Percentiles rank a stretch among this genome's conserved stretches.
phyloP scores from a whole-genome alignment of 1,140 invertebrate genomes.

The Aphelinus atriplicis region DNA sequence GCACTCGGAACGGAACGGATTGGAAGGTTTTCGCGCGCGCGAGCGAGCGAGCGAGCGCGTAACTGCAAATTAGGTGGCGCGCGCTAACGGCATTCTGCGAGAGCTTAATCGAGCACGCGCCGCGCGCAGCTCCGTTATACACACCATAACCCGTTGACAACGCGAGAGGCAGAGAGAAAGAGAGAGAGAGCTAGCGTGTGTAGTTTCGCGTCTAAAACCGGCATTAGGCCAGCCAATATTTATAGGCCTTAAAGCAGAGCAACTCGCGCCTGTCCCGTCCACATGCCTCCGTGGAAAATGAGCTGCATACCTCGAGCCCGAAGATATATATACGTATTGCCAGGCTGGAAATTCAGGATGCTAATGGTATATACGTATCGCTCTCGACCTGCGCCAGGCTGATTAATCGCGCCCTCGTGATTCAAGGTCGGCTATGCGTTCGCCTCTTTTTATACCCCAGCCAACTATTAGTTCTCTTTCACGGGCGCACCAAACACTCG shows the following conservation, averaged over 20 bases:
- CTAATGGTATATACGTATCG: too few relatives aligned
- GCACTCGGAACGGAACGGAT: too few relatives aligned
- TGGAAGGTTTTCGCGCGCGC: neutral
- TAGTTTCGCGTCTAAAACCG: constrained; percentile 17
- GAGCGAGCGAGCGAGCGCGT: neutral
- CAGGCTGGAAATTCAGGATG: too few relatives aligned
- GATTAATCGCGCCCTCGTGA: too few relatives aligned
- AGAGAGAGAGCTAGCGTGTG: too few relatives aligned
- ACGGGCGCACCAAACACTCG: too few relatives aligned
- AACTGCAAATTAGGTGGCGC: too few relatives aligned
- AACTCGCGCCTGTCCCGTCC: neutral
- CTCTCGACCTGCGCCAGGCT: too few relatives aligned
- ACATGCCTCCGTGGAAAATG: constrained; percentile 9
- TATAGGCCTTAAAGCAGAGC: constrained; percentile 20
- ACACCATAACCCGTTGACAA: neutral
- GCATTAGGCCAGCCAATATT: constrained; percentile 23
- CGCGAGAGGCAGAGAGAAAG: too few relatives aligned
- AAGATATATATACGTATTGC: neutral
- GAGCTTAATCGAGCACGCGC: constrained; percentile 21
- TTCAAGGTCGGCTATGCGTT: too few relatives aligned
- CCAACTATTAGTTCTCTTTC: too few relatives aligned
- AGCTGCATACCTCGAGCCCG: neutral
- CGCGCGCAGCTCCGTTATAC: constrained; percentile 4
- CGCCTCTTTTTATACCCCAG: too few relatives aligned
- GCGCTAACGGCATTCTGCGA: constrained; percentile 25